Base-by-base conservation (phyloP, 2,113 vertebrate genomes). In the Cynocephalus volans region DNA sequence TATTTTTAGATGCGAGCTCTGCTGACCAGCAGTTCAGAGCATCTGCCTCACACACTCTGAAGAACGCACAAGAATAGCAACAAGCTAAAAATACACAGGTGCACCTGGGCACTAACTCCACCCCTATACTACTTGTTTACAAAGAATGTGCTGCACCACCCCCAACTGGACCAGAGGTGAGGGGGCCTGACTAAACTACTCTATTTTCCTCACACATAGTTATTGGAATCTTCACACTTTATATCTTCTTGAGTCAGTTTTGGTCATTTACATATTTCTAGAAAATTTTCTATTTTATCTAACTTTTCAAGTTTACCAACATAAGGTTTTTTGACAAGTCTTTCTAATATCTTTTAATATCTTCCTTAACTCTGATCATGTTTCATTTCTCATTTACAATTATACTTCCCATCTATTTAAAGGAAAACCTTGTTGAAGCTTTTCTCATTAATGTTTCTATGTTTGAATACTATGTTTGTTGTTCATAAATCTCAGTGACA, bases 401-500 rank as follows among this genome's bases (percentile, higher is more conserved):
- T 83, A 81, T 84, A 23, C 17, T 1, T 45, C 12, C 26, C 80
- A 23, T 65, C 17, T 79, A 77, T 92, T 89, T 69, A 4, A 83
- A 64, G 23, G 36, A 58, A 82, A 62, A 67, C 62, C 26, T 93
- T 62, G 1, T 62, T 33, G 45, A 21, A n/a, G 1, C 12, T 58
- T 52, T 91, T 81, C 23, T 82, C 19, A 69, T n/a, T 69, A 93
- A 62, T 45, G 23, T 70, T 72, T 92, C 50, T 87, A 48, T 92
- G 26, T 77, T 14, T 83, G 28, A 88, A 54, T 70, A 10, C 33
- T 69, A 1, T 60, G 69, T 76, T 82, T 88, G 31, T 67, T 92
- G 41, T 89, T 89, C 60, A 77, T 31, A 60, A 33, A 84, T 62
- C 31, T 76, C 84, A 82, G 15, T 88, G 60, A 83, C 15, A 26